phyloP scores from a whole-genome alignment of 1,140 invertebrate species.

The Drusus annulatus region DNA sequence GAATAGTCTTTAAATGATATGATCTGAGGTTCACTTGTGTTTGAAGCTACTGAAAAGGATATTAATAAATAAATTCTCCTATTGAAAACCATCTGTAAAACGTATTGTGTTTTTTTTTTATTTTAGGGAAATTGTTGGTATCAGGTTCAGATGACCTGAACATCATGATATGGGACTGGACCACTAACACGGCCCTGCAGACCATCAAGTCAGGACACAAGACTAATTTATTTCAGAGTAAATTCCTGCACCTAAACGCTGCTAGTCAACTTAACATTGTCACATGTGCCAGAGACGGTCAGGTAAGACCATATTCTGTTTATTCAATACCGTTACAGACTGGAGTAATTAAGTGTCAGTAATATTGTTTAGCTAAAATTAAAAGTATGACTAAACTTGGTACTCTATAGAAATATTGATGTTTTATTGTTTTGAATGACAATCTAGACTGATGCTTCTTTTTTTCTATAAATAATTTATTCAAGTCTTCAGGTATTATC shows the following conservation, averaged over 20 bases:
- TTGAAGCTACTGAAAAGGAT: neutral
- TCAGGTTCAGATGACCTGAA: constrained; percentile 93
- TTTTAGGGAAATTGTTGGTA: constrained; percentile 80
- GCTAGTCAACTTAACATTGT: constrained; percentile 87
- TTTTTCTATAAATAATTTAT: too few species aligned
- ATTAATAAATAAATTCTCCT: neutral
- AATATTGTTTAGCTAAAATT: too few species aligned
- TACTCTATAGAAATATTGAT: too few species aligned
- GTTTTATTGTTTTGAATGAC: too few species aligned
- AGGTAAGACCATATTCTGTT: constrained; percentile 71
- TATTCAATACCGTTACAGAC: too few species aligned
- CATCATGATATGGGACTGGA: constrained; percentile 94
- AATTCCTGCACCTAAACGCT: constrained; percentile 73
- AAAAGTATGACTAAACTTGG: too few species aligned
- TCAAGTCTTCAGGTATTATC: too few species aligned
- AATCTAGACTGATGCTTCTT: too few species aligned
- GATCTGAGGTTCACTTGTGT: too few species aligned
- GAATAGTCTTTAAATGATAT: too few species aligned
- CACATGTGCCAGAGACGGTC: constrained; percentile 90
- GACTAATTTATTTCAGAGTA: constrained; percentile 92
- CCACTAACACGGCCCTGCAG: constrained; percentile 76
- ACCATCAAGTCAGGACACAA: constrained; percentile 85
- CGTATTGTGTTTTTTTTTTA: constrained; percentile 55
- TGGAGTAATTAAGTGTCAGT: too few species aligned
- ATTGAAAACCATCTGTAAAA: neutral